These are phyloP conservation scores for Drosophila funebris DNA, from an alignment of 1,140 invertebrate species.

Conservation along the genomic window DNA sequence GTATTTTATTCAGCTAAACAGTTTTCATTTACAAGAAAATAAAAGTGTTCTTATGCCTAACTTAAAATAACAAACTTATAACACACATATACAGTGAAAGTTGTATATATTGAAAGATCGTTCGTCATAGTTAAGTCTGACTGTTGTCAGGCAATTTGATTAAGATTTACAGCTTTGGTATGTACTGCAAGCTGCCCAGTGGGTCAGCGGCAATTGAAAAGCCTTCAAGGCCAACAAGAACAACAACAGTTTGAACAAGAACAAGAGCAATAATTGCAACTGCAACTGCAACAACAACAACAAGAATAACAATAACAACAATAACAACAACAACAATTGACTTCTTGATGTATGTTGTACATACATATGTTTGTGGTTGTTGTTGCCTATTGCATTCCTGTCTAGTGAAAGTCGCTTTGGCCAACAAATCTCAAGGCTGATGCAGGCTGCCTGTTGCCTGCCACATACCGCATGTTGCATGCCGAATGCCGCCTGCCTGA, in stretches of 20 bases:
- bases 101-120: neutral
- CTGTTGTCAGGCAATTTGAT: constrained; percentile 4
- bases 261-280: too few relatives aligned
- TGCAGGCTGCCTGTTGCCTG: neutral
- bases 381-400: constrained; percentile 49
- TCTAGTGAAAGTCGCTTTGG: constrained; percentile 61
- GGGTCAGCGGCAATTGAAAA: constrained; percentile 30
- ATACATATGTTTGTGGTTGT: neutral
- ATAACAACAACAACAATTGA: constrained; percentile 2
- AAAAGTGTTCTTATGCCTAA: too few relatives aligned
- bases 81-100: too few relatives aligned
- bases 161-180: neutral
- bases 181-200: constrained; percentile 24
- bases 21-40: too few relatives aligned
- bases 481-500: neutral
- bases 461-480: neutral
- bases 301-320: constrained; percentile 41
- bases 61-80: too few relatives aligned
- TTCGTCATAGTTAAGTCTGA: neutral
- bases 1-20: too few relatives aligned
- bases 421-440: constrained; percentile 51
- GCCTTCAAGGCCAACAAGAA: constrained; percentile 38
- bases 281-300: constrained; percentile 11
- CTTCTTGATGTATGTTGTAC: constrained; percentile 35
- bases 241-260: constrained; percentile 16